Conservation (phyloP, 2,888 invertebrate genomes). For the Elysia crispata region DNA sequence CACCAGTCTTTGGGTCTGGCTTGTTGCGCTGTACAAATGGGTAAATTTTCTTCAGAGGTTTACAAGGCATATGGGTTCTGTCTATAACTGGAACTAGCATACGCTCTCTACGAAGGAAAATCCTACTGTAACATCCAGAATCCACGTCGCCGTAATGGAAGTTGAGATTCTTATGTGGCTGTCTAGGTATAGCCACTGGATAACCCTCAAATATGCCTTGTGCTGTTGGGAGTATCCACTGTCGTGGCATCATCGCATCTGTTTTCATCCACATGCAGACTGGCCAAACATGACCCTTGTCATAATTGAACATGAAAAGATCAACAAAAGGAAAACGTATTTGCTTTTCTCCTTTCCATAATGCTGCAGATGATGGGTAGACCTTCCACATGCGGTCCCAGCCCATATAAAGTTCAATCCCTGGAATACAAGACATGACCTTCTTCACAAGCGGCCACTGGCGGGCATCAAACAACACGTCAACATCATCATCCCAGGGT, state of each 20-base stretch:
- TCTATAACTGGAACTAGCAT: slow-evolving; percentile 36
- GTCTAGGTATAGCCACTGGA: slow-evolving; percentile 37
- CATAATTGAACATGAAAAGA: slow-evolving; percentile 48
- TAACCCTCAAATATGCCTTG: slow-evolving; percentile 46
- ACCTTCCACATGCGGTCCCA: slow-evolving; percentile 53
- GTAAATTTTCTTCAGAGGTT: slow-evolving; percentile 40
- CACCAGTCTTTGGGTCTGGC: slow-evolving; percentile 35
- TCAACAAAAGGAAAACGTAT: slow-evolving; percentile 52
- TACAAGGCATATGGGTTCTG: slow-evolving; percentile 44
- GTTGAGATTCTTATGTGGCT: slow-evolving; percentile 24
- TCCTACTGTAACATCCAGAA: slow-evolving; percentile 47
- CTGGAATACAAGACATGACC: slow-evolving; percentile 50
- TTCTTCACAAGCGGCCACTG: slow-evolving; percentile 47
- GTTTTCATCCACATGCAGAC: slow-evolving; percentile 52
- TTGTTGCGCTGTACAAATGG: slow-evolving; percentile 46
- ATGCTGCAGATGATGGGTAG: slow-evolving; percentile 40
- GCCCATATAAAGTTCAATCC: slow-evolving; percentile 48
- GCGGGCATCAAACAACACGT: slow-evolving; percentile 43
- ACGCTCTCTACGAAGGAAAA: slow-evolving; percentile 45
- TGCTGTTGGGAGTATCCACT: slow-evolving; percentile 35
- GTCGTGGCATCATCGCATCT: slow-evolving; percentile 36
- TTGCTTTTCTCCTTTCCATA: slow-evolving; percentile 43
- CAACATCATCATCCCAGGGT: slow-evolving; percentile 51
- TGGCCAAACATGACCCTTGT: slow-evolving; percentile 49
- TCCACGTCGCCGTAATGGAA: slow-evolving; percentile 35